Evolutionary conservation across 2,113 vertebrate genomes (phyloP).

Genomic region (Lophotis ruficrista): DNA sequence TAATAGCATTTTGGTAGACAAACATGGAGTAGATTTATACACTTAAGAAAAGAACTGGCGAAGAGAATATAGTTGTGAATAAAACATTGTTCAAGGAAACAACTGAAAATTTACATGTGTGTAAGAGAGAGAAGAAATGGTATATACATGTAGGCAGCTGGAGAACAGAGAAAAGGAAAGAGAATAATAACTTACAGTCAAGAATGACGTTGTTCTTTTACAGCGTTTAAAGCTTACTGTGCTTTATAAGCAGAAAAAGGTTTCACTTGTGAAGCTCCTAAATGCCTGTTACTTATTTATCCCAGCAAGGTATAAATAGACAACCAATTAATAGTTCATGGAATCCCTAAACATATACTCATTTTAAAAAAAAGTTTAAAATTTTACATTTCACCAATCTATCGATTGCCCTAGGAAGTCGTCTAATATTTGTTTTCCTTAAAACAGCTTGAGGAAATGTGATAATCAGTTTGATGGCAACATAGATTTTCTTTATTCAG

Average conservation of each 20-base stretch:
- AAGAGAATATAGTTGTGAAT: not conserved
- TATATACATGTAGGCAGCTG: not conserved
- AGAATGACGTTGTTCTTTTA: not conserved
- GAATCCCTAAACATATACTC: not conserved
- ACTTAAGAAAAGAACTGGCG: not conserved
- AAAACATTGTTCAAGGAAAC: not conserved
- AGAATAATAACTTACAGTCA: not conserved
- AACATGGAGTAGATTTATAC: not conserved
- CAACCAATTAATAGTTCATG: not conserved
- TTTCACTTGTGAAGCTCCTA: not conserved
- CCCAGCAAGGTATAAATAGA: not conserved
- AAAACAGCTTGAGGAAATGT: not conserved
- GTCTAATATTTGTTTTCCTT: not conserved
- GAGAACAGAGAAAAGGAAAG: not conserved
- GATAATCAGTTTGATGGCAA: not conserved
- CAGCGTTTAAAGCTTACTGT: not conserved
- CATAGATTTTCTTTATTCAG: not conserved
- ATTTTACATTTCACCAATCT: not conserved
- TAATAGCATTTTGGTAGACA: not conserved
- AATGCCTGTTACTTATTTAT: not conserved
- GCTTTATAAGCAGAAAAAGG: not conserved
- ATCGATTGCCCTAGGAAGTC: not conserved
- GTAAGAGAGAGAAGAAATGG: not conserved
- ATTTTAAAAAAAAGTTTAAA: not conserved
- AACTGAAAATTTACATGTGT: not conserved